Evolutionary conservation across 2,797 vertebrate species (phyloP).

Genomic region (Oreortyx pictus): DNA sequence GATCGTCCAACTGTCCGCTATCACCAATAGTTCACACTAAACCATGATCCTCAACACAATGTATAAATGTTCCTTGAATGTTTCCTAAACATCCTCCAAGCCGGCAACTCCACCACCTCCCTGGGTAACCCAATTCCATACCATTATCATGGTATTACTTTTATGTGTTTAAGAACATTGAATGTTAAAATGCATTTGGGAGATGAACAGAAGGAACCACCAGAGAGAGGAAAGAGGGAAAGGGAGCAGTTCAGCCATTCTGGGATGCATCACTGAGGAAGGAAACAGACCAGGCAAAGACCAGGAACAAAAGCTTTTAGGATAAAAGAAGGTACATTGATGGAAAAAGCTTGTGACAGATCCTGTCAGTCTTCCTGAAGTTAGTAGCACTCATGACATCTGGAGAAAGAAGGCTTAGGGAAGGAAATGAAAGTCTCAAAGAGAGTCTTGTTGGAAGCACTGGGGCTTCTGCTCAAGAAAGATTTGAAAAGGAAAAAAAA

Average conservation of each 20-base stretch:
- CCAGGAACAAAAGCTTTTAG: background rate
- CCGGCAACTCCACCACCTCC: no score
- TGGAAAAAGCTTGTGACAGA: background rate
- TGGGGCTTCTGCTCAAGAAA: constrained; percentile 3
- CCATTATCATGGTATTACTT: background rate
- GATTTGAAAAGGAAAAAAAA: constrained; percentile 25
- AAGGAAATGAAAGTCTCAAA: background rate
- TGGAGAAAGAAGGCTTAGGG: background rate
- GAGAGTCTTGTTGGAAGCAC: background rate
- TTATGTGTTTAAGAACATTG: background rate
- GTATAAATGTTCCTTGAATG: no score
- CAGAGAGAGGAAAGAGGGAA: background rate
- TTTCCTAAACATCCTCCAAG: no score
- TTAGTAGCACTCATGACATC: background rate
- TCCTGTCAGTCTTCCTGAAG: background rate
- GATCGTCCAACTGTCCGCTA: no score
- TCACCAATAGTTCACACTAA: no score
- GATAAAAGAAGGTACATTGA: background rate
- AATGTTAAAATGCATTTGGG: background rate
- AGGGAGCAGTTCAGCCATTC: background rate
- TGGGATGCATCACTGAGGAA: background rate
- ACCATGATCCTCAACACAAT: no score
- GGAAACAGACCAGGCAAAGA: background rate
- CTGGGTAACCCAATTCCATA: no score
- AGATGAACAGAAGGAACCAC: background rate